Base-by-base conservation (phyloP, 2,113 vertebrate species). In the Sclerurus mexicanus region DNA sequence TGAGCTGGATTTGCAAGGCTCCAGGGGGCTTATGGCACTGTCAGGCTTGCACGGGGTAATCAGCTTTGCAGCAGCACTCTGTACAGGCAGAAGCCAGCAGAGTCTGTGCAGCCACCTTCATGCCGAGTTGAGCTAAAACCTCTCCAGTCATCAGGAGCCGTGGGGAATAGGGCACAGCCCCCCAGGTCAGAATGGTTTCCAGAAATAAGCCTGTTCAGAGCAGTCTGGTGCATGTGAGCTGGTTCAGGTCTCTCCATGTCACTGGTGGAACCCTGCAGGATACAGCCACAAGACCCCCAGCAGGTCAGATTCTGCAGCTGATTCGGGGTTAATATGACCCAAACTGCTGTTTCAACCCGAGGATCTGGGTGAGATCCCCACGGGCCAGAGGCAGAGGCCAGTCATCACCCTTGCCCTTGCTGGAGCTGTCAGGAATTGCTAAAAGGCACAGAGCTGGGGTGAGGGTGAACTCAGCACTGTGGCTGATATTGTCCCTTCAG, bases 41-140 rank as follows among this genome's bases (percentile, higher is more conserved):
- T 37, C 50, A 58, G 44, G 10, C 21, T 88, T 64, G n/a, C 33
- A 27, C 2, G 5, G 49, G 24, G 6, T 75, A 68, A 73, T 28
- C 39, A 44, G 40, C 21, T 87, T 75, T 67, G 52, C 44, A 87
- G 47, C 37, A 62, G 33, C 27, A 24, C 50, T 37, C 71, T 35
- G 22, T 23, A 12, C 14, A 67, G 35, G 47, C 47, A 76, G 21
- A 68, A 60, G 22, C 10, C 52, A 76, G 23, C 17, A 58, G 21
- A 7, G 6, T 46, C 37, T 63, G 28, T 58, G 47, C 50, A 62
- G 22, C n/a, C 21, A 53, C 20, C 13, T 60, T 59, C 35, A 28
- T 0, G 0, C 4, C 0, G 3, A 67, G 64, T 37, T 20, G 23
- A 44, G 60, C 10, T 40, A 58, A 76, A 95, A 64, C 0, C 7